These are phyloP conservation scores for Chalcosyrphus nemorum DNA, from an alignment of 2,888 invertebrate species.

Conservation along the genomic window DNA sequence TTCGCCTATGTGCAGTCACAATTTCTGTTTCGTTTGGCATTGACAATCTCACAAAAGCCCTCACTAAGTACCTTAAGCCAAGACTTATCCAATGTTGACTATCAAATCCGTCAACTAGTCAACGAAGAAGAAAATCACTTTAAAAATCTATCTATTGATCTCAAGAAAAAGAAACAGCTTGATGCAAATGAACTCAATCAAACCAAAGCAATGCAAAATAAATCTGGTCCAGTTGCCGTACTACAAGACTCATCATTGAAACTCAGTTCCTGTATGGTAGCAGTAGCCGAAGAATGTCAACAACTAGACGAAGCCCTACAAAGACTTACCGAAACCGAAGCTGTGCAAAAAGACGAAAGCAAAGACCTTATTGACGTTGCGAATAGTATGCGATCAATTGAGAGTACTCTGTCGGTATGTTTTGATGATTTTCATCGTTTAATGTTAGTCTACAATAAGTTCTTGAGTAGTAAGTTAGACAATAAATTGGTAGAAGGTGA, in stretches of 20 bases:
- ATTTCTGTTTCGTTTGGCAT: constrained; percentile 80
- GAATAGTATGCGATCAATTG: constrained; percentile 80
- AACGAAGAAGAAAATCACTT: constrained; percentile 80
- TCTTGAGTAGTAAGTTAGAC: constrained; percentile 78
- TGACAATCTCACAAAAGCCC: constrained; percentile 78
- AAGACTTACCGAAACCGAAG: constrained; percentile 78
- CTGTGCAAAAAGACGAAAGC: constrained; percentile 77
- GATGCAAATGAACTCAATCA: constrained; percentile 78
- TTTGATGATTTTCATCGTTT: constrained; percentile 81
- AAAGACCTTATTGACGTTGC: constrained; percentile 79
- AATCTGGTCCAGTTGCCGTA: constrained; percentile 78
- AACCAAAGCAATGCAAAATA: constrained; percentile 76
- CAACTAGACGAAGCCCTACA: constrained; percentile 79
- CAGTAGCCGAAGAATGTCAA: constrained; percentile 81
- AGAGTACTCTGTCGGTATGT: constrained; percentile 79
- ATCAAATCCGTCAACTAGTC: constrained; percentile 78
- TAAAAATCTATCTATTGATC: constrained; percentile 77
- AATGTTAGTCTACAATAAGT: constrained; percentile 81
- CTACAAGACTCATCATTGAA: constrained; percentile 80
- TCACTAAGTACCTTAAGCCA: constrained; percentile 77
- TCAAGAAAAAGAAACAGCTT: constrained; percentile 77
- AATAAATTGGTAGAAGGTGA: constrained; percentile 48
- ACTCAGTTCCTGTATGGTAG: constrained; percentile 80
- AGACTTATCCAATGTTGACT: constrained; percentile 78
- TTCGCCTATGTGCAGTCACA: constrained; percentile 82